phyloP scores from a whole-genome alignment of 2,797 vertebrate species.

The Eospalax fontanierii region DNA sequence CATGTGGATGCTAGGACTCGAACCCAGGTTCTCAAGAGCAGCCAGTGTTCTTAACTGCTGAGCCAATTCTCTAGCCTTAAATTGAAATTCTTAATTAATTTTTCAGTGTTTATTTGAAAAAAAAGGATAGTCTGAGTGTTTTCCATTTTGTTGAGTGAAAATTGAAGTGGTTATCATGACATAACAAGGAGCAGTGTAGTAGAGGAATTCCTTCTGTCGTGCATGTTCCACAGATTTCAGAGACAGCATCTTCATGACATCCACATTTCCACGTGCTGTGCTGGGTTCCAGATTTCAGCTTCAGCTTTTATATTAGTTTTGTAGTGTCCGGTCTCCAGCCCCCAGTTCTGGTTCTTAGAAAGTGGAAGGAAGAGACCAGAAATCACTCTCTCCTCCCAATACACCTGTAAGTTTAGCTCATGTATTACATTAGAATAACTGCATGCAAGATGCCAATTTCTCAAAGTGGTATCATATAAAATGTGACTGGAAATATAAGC shows the following conservation, averaged over 20 bases:
- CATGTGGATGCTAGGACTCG: too few relatives aligned
- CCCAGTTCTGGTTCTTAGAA: constrained; percentile 7
- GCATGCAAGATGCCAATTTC: constrained; percentile 85
- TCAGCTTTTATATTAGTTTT: constrained; percentile 42
- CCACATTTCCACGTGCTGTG: not conserved
- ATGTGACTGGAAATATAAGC: constrained; percentile 86
- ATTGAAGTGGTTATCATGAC: constrained; percentile 53
- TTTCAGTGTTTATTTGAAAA: constrained; percentile 50
- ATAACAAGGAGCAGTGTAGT: not conserved
- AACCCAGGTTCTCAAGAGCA: too few relatives aligned
- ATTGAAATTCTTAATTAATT: constrained; percentile 59
- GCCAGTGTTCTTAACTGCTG: too few relatives aligned
- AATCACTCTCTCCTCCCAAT: constrained; percentile 7
- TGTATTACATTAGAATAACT: constrained; percentile 69
- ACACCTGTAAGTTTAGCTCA: constrained; percentile 81
- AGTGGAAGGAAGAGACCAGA: constrained; percentile 77
- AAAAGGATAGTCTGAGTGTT: constrained; percentile 39
- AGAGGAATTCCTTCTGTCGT: not conserved
- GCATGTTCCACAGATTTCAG: constrained; percentile 22
- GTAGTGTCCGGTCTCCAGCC: not conserved
- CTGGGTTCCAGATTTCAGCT: not conserved
- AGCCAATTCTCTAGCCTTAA: not conserved
- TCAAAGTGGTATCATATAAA: constrained; percentile 86
- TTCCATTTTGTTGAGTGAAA: constrained; percentile 36
- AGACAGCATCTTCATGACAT: constrained; percentile 7